phyloP scores from a whole-genome alignment of 2,797 vertebrate species.

The Darevskia nairensis region DNA sequence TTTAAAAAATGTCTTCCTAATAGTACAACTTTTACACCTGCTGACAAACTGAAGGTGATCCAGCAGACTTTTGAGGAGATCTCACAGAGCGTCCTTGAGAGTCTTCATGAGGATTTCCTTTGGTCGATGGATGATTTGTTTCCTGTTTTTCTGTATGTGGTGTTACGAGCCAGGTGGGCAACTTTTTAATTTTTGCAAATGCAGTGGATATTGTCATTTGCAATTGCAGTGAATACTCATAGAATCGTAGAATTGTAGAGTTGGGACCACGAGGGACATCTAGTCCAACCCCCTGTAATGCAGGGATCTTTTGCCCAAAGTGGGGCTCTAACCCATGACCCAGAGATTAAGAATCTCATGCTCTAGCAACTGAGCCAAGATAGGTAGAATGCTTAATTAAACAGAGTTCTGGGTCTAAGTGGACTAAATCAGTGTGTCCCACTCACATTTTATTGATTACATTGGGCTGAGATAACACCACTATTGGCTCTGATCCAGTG shows the following conservation, averaged over 20 bases:
- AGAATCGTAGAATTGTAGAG: too few species aligned
- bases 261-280: too few species aligned
- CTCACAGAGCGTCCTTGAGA: slow-evolving; percentile 90
- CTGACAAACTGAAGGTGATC: slow-evolving; percentile 97
- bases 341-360: too few species aligned
- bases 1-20: slow-evolving; percentile 36
- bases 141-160: slow-evolving; percentile 97
- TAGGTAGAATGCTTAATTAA: background rate
- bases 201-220: background rate
- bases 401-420: background rate
- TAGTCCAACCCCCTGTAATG: too few species aligned
- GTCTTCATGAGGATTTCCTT: slow-evolving; percentile 92
- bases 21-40: slow-evolving; percentile 97
- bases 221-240: background rate
- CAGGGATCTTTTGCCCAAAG: too few species aligned
- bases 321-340: too few species aligned
- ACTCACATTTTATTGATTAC: background rate
- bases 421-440: background rate
- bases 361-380: background rate
- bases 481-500: background rate
- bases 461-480: background rate
- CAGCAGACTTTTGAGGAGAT: slow-evolving; percentile 98
- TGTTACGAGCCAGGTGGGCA: slow-evolving; percentile 92
- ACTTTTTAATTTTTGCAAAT: background rate
- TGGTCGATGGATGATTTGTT: slow-evolving; percentile 99